Conservation (phyloP, 2,888 invertebrate species). For the Tortrix viridana region DNA sequence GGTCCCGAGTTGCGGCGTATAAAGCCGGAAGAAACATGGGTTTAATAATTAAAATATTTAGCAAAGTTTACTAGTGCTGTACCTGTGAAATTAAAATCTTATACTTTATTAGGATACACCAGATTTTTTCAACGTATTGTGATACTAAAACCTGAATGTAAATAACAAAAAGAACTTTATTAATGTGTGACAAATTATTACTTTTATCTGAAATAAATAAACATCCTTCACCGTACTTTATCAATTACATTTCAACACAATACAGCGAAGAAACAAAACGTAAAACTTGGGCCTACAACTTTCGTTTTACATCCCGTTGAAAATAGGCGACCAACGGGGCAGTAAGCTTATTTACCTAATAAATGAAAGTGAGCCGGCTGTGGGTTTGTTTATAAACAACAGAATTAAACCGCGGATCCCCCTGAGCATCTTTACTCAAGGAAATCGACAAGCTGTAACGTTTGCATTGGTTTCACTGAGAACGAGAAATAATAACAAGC, state of each 20-base stretch:
- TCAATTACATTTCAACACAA: not conserved
- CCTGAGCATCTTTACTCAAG: conserved; percentile 7
- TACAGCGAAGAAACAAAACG: not conserved
- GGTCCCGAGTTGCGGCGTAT: conserved; percentile 24
- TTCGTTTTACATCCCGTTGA: conserved; percentile 13
- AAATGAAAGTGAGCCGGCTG: conserved; percentile 28
- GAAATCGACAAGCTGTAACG: conserved; percentile 15
- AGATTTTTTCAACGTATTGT: no score
- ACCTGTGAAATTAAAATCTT: not conserved
- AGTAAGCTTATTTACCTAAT: conserved; percentile 27
- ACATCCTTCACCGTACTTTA: no score
- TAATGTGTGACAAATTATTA: no score
- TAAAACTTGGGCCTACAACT: conserved; percentile 7
- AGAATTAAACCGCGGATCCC: conserved; percentile 11
- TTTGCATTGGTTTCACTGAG: not conserved
- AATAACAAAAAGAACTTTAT: no score
- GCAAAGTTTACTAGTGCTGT: not conserved
- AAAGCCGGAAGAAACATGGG: conserved; percentile 21
- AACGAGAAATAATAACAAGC: not conserved
- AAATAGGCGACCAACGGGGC: conserved; percentile 9
- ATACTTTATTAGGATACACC: not conserved
- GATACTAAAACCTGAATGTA: no score
- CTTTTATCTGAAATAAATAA: no score
- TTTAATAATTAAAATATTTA: conserved; percentile 6
- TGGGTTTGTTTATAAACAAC: conserved; percentile 33